Evolutionary conservation across 2,113 vertebrate genomes (phyloP), one percentile per base, ranked within the genome.

Genomic region (Tinamus guttatus): DNA sequence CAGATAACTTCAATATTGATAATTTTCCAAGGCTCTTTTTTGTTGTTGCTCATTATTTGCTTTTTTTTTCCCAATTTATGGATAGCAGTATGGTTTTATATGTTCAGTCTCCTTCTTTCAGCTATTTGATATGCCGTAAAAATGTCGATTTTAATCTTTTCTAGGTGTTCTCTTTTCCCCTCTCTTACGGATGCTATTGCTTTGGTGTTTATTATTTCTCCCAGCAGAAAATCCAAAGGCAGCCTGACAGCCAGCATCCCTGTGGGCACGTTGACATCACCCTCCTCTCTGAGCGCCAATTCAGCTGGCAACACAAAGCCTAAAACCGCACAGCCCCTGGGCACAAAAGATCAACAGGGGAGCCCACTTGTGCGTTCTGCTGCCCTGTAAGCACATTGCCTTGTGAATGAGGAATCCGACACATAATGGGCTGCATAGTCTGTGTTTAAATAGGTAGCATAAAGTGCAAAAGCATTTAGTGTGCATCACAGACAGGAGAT

Each of bases 351-450:
- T 88, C 88, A 94, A 84, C 94, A 90, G 5, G 32, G 89, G 90
- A 85, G 54, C 58, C 93, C 54, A 89, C 93, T 86, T 96, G 85
- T 88, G 93, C 81, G 60, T 92, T 96, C 85, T 95, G 82, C 5
- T 95, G 96, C 90, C 59, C 90, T 64, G 90, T 96, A 94, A 97
- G 95, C 95, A 96, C 70, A 97, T 87, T 96, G 89, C 93, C 96
- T 95, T 94, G 89, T 89, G 90, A 85, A 93, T 68, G 86, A 96
- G 89, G 89, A 95, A 86, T 95, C 93, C 90, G 90, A 56, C 79
- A 95, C 79, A 96, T 90, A 94, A 96, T 94, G 73, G 28, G 20
- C 30, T 94, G 70, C 71, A 89, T 32, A 91, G 87, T 30, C 81
- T 92, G 58, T 81, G 81, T 82, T 94, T 89, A 89, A 71, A 90